Evolutionary conservation across 2,797 vertebrate species (phyloP), one percentile per base, ranked within the genome.

Genomic region (Dallia pectoralis): DNA sequence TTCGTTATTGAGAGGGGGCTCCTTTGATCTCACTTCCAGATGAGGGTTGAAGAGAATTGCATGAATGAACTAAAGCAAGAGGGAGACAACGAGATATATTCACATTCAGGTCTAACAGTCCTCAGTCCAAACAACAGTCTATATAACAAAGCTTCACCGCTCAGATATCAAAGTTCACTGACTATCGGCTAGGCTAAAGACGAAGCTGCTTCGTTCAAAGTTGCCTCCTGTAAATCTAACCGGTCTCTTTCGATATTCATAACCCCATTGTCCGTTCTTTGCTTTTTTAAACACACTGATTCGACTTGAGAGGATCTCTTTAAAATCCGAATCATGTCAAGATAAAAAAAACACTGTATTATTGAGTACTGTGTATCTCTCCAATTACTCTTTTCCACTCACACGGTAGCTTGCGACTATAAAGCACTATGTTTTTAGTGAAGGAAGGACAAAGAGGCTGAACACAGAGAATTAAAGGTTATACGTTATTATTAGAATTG

Each of bases 21-120:
- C 77, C 84, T 92, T 91, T 92, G 87, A 91, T 90, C 85, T 86
- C 69, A 77, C 80, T 76, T 81, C 67, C 77, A 74, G 30, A 72
- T 69, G 78, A 25, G 32, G 49, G 66, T 74, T 71, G 72, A 76
- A 59, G 75, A 70, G 74, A 77, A 82, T 56, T 27, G 51, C 81
- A 83, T 79, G 77, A 81, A 84, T 73, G 65, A 71, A 77, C 73
- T 44, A 79, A 69, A 76, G 15, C 48, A 77, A 79, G 67, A 48
- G 44, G 33, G 68, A 68, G 1, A 6, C n/a, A 32, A 44, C 51
- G 70, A 74, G 49, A 68, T 27, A 65, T 59, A 75, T 56, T n/a
- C 3, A 3, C 22, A 66, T 36, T 36, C 64, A 36, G 32, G 16
- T n/a, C 29, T 15, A 18, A 66, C 64, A 33, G n/a, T n/a, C n/a